Conservation (phyloP, 2,113 vertebrate genomes). For the Carettochelys insculpta region DNA sequence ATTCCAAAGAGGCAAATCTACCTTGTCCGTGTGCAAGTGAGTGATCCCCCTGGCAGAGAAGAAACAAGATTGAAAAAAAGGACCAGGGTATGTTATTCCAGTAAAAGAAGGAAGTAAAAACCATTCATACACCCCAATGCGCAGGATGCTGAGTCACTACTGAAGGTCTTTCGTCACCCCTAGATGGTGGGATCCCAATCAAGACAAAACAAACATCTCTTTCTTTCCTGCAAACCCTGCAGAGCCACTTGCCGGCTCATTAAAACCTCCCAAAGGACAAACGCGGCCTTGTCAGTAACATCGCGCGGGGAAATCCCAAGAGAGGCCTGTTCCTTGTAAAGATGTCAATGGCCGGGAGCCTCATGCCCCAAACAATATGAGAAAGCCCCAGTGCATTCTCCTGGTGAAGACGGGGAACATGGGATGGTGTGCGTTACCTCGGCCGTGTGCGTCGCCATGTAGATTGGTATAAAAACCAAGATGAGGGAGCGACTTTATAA, state of each 20-base stretch:
- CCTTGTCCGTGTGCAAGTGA: neutral
- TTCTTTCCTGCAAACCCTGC: neutral
- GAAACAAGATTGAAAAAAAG: neutral
- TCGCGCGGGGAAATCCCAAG: neutral
- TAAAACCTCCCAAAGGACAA: neutral
- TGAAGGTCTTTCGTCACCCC: neutral
- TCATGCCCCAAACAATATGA: neutral
- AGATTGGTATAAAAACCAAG: neutral
- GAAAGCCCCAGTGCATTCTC: neutral
- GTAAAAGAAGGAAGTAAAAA: neutral
- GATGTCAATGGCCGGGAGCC: neutral
- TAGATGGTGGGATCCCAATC: neutral
- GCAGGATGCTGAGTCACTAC: neutral
- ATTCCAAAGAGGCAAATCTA: neutral
- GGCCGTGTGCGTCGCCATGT: neutral
- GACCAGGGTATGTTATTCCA: accelerated
- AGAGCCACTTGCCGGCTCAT: neutral
- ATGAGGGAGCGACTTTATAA: neutral
- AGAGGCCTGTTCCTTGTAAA: neutral
- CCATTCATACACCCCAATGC: too few species aligned
- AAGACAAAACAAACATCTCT: neutral
- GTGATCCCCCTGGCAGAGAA: neutral
- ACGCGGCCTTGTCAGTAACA: neutral
- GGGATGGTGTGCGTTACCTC: neutral
- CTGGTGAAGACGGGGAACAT: neutral